phyloP scores from a whole-genome alignment of 2,888 invertebrate species.

The Xestia xanthographa region DNA sequence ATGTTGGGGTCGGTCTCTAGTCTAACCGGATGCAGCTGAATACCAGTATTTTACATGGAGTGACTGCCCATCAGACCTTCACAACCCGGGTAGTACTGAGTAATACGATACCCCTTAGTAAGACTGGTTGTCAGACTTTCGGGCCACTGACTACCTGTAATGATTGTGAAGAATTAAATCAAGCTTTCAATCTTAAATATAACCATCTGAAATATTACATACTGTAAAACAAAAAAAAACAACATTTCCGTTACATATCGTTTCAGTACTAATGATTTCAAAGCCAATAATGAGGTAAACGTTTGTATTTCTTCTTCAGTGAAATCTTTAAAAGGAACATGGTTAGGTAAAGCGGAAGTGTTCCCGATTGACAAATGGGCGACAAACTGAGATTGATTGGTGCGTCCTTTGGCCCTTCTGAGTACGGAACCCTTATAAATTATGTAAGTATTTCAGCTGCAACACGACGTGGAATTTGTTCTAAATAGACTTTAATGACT shows the following conservation, averaged over 20 bases:
- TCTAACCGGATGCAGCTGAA: too few relatives aligned
- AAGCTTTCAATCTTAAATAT: background rate
- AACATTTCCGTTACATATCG: background rate
- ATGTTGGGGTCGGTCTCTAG: too few relatives aligned
- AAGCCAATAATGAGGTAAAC: slow-evolving; percentile 11
- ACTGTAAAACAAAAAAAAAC: too few relatives aligned
- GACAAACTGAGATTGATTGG: slow-evolving; percentile 64
- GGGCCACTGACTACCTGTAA: too few relatives aligned
- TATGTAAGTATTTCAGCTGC: slow-evolving; percentile 49
- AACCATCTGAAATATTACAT: too few relatives aligned
- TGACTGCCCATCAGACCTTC: too few relatives aligned
- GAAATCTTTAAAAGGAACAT: slow-evolving; percentile 21
- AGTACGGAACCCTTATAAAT: slow-evolving; percentile 59
- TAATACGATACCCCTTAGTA: too few relatives aligned
- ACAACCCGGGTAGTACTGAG: too few relatives aligned
- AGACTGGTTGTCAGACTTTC: too few relatives aligned
- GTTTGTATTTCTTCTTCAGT: slow-evolving; percentile 12
- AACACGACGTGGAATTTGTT: slow-evolving; percentile 19
- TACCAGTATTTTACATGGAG: too few relatives aligned
- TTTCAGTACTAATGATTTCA: background rate
- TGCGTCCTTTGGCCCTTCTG: slow-evolving; percentile 34
- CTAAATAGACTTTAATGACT: slow-evolving; percentile 30
- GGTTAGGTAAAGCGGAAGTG: slow-evolving; percentile 38
- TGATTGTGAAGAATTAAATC: too few relatives aligned
- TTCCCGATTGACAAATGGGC: slow-evolving; percentile 60